Evolutionary conservation across 2,113 vertebrate species (phyloP).

Genomic region (Muntiacus reevesi): DNA sequence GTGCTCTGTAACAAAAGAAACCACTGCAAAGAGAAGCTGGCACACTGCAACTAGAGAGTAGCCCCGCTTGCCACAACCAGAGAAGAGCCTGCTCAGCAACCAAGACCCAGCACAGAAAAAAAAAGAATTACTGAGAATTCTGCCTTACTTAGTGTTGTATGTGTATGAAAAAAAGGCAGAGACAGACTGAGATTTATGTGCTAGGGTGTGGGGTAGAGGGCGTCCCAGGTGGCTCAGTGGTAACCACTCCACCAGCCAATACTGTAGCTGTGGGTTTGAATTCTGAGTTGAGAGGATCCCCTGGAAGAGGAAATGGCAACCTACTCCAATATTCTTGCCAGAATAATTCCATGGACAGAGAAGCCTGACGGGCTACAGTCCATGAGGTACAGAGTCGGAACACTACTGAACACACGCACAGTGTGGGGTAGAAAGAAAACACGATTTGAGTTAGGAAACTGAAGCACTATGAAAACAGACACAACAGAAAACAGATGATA

Average conservation of each 20-base stretch:
- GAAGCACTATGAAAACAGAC: slow-evolving; percentile 11
- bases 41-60: background rate
- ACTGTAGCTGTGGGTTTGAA: background rate
- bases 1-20: background rate
- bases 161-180: background rate
- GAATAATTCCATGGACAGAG: background rate
- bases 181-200: background rate
- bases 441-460: background rate
- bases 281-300: background rate
- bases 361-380: background rate
- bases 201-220: background rate
- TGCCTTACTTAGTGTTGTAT: background rate
- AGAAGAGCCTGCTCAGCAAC: background rate
- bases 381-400: background rate
- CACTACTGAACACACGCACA: background rate
- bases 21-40: background rate
- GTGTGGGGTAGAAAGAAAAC: background rate
- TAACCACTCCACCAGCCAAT: background rate
- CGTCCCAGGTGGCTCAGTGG: background rate
- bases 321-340: background rate
- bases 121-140: background rate
- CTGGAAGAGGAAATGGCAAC: background rate
- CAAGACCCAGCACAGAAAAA: background rate
- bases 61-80: background rate
- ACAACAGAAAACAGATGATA: background rate